Percentiles rank a stretch among this genome's conserved stretches.
These are phyloP conservation scores for Vannuccia rotundouncinata DNA, from an alignment of 2,888 invertebrate genomes.

Conservation along the genomic window DNA sequence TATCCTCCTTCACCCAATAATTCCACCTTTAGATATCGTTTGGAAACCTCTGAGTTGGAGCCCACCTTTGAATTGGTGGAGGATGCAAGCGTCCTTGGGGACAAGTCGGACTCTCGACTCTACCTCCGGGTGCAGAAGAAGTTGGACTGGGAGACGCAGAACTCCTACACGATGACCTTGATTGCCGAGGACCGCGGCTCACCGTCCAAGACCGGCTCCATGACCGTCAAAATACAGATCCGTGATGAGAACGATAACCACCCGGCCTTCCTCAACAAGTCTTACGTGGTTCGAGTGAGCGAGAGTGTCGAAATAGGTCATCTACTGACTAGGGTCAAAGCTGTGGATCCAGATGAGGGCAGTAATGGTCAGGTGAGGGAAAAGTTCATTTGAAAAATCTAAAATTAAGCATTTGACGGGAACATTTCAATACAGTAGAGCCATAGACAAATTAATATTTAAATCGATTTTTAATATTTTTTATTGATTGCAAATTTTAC, in stretches of 20 bases:
- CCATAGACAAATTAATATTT: no score
- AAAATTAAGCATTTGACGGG: no score
- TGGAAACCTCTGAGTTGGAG: neutral
- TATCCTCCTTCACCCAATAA: no score
- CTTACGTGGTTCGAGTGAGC: neutral
- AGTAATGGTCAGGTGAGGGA: conserved; percentile 16
- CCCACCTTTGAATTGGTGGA: neutral
- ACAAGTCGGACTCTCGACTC: neutral
- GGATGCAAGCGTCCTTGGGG: neutral
- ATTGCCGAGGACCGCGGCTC: conserved; percentile 12
- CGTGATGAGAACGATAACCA: conserved; percentile 33
- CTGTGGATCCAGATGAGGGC: conserved; percentile 10
- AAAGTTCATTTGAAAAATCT: no score
- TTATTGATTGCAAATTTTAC: no score
- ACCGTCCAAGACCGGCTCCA: conserved; percentile 1
- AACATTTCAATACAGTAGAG: no score
- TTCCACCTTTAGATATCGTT: neutral
- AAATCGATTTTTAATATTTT: no score
- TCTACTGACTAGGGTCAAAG: conserved; percentile 11
- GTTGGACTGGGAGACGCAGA: conserved; percentile 14
- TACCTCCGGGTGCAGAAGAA: neutral
- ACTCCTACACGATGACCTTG: neutral
- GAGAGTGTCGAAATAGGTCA: conserved; percentile 7
- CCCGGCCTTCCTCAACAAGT: conserved; percentile 13
- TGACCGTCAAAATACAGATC: conserved; percentile 25